These are phyloP conservation scores for Remorina albescens DNA, from an alignment of 2,797 vertebrate species.

Conservation along the genomic window DNA sequence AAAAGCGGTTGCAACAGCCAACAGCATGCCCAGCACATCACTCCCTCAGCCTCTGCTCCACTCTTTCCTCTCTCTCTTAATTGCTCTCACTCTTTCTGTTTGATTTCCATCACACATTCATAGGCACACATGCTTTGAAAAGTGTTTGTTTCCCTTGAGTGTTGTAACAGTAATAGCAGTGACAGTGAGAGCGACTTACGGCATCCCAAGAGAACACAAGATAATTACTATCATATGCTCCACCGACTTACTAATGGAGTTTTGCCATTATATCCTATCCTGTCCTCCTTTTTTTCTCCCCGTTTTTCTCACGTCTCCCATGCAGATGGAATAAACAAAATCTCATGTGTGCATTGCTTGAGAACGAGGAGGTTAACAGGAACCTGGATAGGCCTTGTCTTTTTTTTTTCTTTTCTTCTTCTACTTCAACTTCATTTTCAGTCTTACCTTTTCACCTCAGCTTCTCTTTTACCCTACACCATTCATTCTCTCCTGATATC, in stretches of 20 bases:
- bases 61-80: neutral
- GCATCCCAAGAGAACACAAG: slow-evolving; percentile 62
- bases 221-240: slow-evolving; percentile 72
- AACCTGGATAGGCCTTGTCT: neutral
- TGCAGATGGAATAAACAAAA: slow-evolving; percentile 23
- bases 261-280: slow-evolving; percentile 47
- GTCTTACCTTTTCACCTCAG: slow-evolving; percentile 28
- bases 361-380: neutral
- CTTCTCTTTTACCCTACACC: slow-evolving; percentile 14
- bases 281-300: slow-evolving; percentile 49
- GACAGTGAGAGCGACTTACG: slow-evolving; percentile 62
- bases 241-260: slow-evolving; percentile 70
- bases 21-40: neutral
- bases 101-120: slow-evolving; percentile 18
- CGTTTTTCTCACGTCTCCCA: slow-evolving; percentile 13
- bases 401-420: neutral
- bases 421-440: no score
- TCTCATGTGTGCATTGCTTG: slow-evolving; percentile 6
- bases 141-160: slow-evolving; percentile 45
- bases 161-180: slow-evolving; percentile 55
- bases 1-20: slow-evolving; percentile 46
- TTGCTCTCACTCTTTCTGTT: neutral
- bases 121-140: neutral
- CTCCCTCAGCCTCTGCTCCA: slow-evolving; percentile 21
- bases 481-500: slow-evolving; percentile 21